Evolutionary conservation across 2,113 vertebrate genomes (phyloP).

Genomic region (Callaeas wilsoni): DNA sequence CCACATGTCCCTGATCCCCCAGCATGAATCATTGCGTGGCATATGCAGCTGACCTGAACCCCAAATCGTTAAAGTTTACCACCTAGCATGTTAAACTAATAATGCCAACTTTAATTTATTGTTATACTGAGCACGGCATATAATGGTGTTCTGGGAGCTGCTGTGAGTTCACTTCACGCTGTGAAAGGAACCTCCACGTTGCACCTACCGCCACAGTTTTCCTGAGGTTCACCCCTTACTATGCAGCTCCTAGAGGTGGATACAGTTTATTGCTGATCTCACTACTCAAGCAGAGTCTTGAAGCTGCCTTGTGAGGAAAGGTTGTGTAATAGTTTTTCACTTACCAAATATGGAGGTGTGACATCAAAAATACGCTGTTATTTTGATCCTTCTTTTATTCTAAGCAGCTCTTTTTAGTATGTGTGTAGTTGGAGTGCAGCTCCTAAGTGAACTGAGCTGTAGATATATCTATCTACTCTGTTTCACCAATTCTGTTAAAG

Average conservation of each 20-base stretch:
- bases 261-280: not conserved
- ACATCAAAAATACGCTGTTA: not conserved
- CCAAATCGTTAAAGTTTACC: not conserved
- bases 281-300: not conserved
- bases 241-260: not conserved
- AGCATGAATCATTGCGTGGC: not conserved
- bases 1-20: not conserved
- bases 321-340: not conserved
- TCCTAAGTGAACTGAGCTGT: not conserved
- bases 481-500: not conserved
- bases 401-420: not conserved
- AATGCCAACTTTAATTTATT: not conserved
- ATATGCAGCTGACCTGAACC: not conserved
- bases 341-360: not conserved
- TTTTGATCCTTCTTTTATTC: not conserved
- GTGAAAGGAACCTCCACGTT: not conserved
- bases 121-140: not conserved
- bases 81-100: not conserved
- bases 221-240: not conserved
- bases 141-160: not conserved
- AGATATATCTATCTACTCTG: not conserved
- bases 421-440: not conserved
- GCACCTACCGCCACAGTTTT: not conserved
- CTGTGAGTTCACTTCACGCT: not conserved
- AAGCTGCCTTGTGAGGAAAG: not conserved